A percentile compares a stretch with the other conserved stretches of the same genome.
Conservation (phyloP, 2,888 invertebrate genomes). For the Cenopis cana region DNA sequence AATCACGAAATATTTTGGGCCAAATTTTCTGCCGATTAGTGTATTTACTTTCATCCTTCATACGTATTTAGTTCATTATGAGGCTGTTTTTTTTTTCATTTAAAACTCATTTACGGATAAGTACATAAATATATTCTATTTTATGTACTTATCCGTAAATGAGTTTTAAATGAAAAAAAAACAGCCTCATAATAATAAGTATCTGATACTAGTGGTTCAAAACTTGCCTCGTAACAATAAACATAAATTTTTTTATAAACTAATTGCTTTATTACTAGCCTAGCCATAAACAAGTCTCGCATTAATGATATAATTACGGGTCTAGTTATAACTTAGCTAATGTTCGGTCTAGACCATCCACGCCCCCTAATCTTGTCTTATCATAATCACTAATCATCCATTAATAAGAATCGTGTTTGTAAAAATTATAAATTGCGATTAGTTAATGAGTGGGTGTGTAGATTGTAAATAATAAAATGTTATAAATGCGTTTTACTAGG, state of each 20-base stretch:
- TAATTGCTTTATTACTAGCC: background rate
- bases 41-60: no score
- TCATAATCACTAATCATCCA: conserved; percentile 16
- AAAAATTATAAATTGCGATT: conserved; percentile 22
- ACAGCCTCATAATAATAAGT: no score
- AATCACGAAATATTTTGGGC: no score
- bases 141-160: no score
- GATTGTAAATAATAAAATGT: conserved; percentile 16
- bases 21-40: no score
- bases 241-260: background rate
- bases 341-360: conserved; percentile 24
- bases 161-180: no score
- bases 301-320: conserved; percentile 20
- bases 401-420: conserved; percentile 28
- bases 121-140: no score
- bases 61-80: no score
- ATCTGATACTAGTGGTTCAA: no score
- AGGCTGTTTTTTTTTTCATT: no score
- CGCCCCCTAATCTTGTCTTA: conserved; percentile 29
- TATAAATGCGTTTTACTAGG: conserved; percentile 11
- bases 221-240: background rate
- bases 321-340: conserved; percentile 11
- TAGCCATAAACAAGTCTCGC: conserved; percentile 19
- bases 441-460: conserved; percentile 21
- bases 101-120: no score